phyloP scores from a whole-genome alignment of 2,113 vertebrate species.

The Calyptomena viridis region DNA sequence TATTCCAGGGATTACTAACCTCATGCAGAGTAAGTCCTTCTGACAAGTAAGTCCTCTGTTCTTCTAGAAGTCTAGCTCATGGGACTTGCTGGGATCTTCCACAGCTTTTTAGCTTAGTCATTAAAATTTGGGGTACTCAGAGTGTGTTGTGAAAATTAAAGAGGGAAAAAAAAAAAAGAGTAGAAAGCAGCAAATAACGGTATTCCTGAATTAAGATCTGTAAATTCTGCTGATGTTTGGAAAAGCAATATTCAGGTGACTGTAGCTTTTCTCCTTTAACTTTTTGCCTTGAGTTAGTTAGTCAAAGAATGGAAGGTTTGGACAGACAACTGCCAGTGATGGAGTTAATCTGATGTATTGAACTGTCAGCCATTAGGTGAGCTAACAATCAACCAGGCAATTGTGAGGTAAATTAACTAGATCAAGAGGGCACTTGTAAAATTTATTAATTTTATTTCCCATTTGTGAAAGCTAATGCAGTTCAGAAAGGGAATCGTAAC shows the following conservation, averaged over 20 bases:
- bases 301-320: background rate
- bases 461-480: background rate
- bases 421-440: conserved; percentile 26
- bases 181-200: background rate
- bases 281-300: background rate
- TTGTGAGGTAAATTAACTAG: conserved; percentile 1
- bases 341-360: background rate
- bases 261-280: background rate
- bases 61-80: background rate
- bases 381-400: background rate
- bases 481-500: background rate
- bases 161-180: background rate
- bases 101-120: background rate
- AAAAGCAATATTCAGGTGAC: background rate
- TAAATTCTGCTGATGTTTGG: background rate
- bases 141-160: background rate
- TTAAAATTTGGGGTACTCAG: background rate
- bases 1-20: background rate
- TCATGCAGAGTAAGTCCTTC: background rate
- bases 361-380: background rate
- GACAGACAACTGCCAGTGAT: background rate
- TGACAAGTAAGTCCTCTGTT: background rate
- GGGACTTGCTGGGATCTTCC: background rate
- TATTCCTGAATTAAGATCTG: background rate
- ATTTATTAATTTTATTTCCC: conserved; percentile 24